Percentiles rank a stretch among this genome's conserved stretches.
Evolutionary conservation across 2,113 vertebrate species (phyloP).

Genomic region (Vombatus ursinus): DNA sequence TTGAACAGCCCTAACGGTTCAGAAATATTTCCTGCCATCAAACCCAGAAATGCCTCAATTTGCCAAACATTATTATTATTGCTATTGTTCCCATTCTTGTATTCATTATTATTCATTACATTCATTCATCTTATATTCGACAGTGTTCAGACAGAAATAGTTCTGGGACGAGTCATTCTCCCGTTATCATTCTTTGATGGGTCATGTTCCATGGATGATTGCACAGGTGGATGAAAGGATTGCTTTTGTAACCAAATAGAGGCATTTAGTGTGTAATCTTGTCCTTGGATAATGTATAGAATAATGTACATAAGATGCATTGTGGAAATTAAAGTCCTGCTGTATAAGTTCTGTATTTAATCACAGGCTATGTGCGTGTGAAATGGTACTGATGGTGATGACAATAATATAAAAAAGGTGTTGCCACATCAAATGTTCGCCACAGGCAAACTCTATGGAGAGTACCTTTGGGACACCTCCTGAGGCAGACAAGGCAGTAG

Average conservation of each 20-base stretch:
- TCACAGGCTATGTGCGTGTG: neutral
- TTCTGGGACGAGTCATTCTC: neutral
- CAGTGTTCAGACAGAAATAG: neutral
- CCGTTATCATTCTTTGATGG: neutral
- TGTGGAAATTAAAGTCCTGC: neutral
- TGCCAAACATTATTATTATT: neutral
- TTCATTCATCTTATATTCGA: neutral
- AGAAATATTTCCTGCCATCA: neutral
- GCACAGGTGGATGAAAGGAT: neutral
- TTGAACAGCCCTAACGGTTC: neutral
- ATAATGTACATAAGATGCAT: neutral
- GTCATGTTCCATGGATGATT: neutral
- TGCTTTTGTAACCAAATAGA: neutral
- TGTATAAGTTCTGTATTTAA: neutral
- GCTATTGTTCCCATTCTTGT: neutral
- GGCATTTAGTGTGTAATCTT: neutral
- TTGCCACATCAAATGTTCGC: neutral
- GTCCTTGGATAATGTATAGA: neutral
- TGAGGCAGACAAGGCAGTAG: neutral
- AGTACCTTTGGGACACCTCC: neutral
- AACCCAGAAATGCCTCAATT: neutral
- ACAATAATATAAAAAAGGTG: neutral
- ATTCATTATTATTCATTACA: too few relatives aligned
- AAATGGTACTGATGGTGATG: neutral
- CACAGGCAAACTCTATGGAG: neutral